Base-by-base conservation (phyloP, 2,888 invertebrate species). In the Tuta absoluta region DNA sequence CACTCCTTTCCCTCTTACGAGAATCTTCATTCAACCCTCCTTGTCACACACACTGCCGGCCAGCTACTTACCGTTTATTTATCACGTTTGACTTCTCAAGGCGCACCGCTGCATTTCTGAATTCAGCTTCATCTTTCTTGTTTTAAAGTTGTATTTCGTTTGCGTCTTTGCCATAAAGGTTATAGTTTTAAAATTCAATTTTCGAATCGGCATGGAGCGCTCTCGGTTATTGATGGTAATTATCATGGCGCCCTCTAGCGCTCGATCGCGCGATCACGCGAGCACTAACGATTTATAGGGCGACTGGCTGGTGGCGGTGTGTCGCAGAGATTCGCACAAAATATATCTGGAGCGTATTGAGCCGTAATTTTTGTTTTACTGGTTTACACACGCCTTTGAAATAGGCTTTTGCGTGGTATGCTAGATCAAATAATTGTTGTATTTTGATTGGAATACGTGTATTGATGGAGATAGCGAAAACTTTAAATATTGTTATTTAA, bases 161-260 rank as follows among this genome's bases (percentile, higher is more conserved):
- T n/a, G 24, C 17, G 63, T 37, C 69, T 57, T 56, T 56, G 48
- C 65, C 45, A 61, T 64, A 28, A 62, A 56, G 56, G 63, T 72
- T 59, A 41, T 57, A 33, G 58, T 62, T 58, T 41, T 48, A 62
- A 66, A 58, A 21, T 48, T 56, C 63, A 63, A 63, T 67, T 66
- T 63, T 38, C 53, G 49, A 65, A 65, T 61, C 64, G 64, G 65
- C 61, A 57, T 65, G 70, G 49, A 21, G 61, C 49, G 49, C 48
- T 48, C 49, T 61, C 75, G 77, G 81, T 87, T 88, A 89, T 89
- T 89, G 87, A 89, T 89, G 86, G 85, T 87, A 89, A 87, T 89
- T 86, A 88, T 85, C 81, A 85, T 86, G 84, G 84, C 81, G 82
- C 81, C 78, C 80, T 83, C 61, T 61, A 49, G 61, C 71, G 77